phyloP scores from a whole-genome alignment of 2,888 invertebrate genomes.

The Quadroppia sp. region DNA sequence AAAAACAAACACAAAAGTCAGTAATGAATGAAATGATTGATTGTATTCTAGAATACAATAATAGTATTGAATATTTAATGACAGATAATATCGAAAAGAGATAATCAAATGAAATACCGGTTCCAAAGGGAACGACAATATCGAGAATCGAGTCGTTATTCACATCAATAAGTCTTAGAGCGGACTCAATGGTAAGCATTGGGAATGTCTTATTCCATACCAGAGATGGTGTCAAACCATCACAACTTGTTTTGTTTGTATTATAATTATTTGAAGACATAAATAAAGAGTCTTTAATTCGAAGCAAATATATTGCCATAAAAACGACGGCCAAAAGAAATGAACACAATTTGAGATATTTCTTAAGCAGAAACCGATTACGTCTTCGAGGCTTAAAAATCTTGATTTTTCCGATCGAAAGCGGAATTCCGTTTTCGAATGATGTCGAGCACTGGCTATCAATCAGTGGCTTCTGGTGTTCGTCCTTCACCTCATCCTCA shows the following conservation, averaged over 20 bases:
- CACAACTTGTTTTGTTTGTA: slow-evolving; percentile 26
- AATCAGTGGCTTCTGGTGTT: slow-evolving; percentile 28
- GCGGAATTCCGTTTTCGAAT: slow-evolving; percentile 3
- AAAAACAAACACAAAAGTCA: no score
- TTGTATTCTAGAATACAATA: no score
- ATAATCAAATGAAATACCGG: slow-evolving; percentile 57
- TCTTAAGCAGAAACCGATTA: slow-evolving; percentile 27
- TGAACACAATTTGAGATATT: slow-evolving; percentile 1
- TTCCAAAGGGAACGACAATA: slow-evolving; percentile 70
- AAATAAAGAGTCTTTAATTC: slow-evolving; percentile 18
- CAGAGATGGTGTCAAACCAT: slow-evolving; percentile 34
- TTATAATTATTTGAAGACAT: not conserved
- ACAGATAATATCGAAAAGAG: not conserved
- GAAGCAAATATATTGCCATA: not conserved
- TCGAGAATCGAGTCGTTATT: slow-evolving; percentile 68
- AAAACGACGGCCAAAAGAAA: slow-evolving; percentile 11
- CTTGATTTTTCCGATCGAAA: slow-evolving; percentile 42
- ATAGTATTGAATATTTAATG: no score
- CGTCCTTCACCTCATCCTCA: slow-evolving; percentile 3
- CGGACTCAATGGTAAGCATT: slow-evolving; percentile 62
- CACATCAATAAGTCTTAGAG: slow-evolving; percentile 66
- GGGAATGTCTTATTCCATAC: slow-evolving; percentile 48
- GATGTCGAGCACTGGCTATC: not conserved
- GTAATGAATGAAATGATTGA: no score
- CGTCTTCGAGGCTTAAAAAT: slow-evolving; percentile 41